Evolutionary conservation across 2,797 vertebrate genomes (phyloP).

Genomic region (Clarias fuscus): DNA sequence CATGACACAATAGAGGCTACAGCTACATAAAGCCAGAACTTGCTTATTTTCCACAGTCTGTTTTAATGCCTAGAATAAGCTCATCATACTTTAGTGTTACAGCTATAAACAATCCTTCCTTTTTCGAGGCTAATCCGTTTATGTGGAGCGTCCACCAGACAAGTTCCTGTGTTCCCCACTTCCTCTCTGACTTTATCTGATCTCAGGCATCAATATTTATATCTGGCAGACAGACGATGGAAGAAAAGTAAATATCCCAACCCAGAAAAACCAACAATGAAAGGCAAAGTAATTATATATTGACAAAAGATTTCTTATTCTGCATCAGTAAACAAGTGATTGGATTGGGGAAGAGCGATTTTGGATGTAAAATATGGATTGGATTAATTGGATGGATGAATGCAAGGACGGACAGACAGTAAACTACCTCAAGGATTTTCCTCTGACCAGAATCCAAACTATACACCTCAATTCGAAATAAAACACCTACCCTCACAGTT

Average conservation of each 20-base stretch:
- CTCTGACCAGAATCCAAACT: not conserved
- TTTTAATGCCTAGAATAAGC: conserved; percentile 8
- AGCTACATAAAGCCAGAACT: not conserved
- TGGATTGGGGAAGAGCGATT: conserved; percentile 25
- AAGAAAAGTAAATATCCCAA: conserved; percentile 40
- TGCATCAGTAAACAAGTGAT: conserved; percentile 7
- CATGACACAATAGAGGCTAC: not conserved
- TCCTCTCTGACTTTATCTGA: conserved; percentile 13
- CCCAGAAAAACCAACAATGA: conserved; percentile 21
- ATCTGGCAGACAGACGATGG: conserved; percentile 22
- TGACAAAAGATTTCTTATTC: not conserved
- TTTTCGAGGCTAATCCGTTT: not conserved
- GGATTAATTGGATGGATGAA: conserved; percentile 4
- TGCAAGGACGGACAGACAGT: conserved; percentile 14
- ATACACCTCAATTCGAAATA: not conserved
- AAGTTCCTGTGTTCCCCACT: not conserved
- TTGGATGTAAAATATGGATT: too few species aligned
- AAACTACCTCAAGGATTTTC: not conserved
- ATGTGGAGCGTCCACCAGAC: not conserved
- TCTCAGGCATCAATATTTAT: conserved; percentile 52
- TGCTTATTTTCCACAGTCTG: not conserved
- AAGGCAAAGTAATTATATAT: not conserved
- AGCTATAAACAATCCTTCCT: not conserved
- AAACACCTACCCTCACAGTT: not conserved
- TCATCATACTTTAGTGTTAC: not conserved